phyloP scores from a whole-genome alignment of 2,797 vertebrate genomes.

The Catamblyrhynchus diadema region DNA sequence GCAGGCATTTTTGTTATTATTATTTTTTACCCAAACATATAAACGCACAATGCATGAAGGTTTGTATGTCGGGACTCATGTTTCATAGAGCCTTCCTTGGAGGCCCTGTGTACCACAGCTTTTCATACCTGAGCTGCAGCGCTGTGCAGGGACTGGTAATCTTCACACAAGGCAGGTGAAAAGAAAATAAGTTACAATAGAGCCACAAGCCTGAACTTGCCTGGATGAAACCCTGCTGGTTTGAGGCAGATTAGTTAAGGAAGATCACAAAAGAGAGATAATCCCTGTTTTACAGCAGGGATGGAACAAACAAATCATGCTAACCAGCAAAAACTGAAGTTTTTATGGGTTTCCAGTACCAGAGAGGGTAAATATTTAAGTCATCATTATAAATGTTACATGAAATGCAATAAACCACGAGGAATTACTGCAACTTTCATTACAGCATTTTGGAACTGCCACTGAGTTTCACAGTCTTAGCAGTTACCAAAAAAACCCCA shows the following conservation, averaged over 20 bases:
- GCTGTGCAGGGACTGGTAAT: background rate
- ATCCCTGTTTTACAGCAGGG: background rate
- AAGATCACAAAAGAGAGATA: background rate
- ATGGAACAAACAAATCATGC: background rate
- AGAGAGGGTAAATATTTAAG: background rate
- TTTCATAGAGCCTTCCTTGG: background rate
- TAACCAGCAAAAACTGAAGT: background rate
- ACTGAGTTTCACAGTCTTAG: background rate
- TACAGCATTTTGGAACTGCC: background rate
- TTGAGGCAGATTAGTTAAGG: background rate
- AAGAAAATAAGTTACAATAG: background rate
- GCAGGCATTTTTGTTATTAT: background rate
- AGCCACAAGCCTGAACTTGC: constrained; percentile 19
- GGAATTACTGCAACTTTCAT: background rate
- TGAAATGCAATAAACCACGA: background rate
- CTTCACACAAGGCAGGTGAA: background rate
- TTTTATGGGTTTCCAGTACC: background rate
- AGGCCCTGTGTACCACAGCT: background rate
- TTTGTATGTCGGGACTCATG: background rate
- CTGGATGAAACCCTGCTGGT: background rate
- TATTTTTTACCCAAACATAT: background rate
- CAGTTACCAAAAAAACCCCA: background rate
- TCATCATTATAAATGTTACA: background rate
- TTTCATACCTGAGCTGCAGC: background rate
- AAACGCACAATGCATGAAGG: background rate